Percentiles rank a stretch among this genome's conserved stretches.
phyloP scores from a whole-genome alignment of 2,113 vertebrate genomes.

The Apaloderma vittatum region DNA sequence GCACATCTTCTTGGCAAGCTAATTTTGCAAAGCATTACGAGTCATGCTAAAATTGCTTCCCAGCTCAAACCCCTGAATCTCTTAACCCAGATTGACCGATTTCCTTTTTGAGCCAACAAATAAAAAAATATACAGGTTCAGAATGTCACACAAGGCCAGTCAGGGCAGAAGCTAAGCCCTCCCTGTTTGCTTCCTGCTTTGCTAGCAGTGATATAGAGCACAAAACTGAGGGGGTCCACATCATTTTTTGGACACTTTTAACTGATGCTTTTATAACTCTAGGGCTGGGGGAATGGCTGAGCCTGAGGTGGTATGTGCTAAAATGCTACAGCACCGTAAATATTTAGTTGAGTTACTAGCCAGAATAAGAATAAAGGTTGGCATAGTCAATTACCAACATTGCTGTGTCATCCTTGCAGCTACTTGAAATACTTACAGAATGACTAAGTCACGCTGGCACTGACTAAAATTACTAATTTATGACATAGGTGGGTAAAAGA shows the following conservation, averaged over 20 bases:
- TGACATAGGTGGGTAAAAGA: constrained; percentile 8
- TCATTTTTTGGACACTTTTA: neutral
- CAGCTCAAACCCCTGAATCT: constrained; percentile 10
- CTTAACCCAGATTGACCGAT: neutral
- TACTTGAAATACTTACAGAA: constrained; percentile 8
- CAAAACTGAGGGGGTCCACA: neutral
- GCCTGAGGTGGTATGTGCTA: neutral
- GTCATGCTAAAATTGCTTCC: constrained; percentile 30
- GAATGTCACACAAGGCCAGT: neutral
- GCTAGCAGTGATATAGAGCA: neutral
- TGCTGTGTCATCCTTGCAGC: constrained; percentile 35
- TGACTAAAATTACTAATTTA: constrained; percentile 50
- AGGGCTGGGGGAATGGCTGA: neutral
- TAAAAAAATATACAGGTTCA: neutral
- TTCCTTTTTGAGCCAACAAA: constrained; percentile 20
- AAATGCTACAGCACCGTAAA: neutral
- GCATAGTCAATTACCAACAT: constrained; percentile 32
- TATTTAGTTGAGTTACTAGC: neutral
- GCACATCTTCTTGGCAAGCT: constrained; percentile 10
- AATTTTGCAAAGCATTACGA: constrained; percentile 24
- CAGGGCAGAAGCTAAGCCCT: neutral
- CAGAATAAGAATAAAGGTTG: constrained; percentile 4
- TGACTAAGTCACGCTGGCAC: constrained; percentile 3
- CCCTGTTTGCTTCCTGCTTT: neutral
- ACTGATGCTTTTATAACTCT: neutral